Evolutionary conservation across 1,140 invertebrate species (phyloP).

Genomic region (Leptopilina clavipes): DNA sequence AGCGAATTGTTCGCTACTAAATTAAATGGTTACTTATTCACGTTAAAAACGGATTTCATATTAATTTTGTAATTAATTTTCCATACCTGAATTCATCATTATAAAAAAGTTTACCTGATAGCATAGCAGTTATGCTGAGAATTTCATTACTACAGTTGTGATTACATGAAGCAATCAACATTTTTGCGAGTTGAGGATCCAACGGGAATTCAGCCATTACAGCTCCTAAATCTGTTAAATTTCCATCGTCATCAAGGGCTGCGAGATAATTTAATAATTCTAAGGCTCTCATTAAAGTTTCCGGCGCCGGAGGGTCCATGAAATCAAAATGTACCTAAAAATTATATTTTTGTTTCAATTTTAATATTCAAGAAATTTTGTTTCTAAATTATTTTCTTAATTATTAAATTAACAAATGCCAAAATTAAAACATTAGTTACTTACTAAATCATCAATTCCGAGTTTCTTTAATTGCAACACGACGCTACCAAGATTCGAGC

Average conservation of each 20-base stretch:
- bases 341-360: constrained; percentile 2
- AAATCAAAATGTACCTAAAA: constrained; percentile 96
- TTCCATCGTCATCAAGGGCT: constrained; percentile 97
- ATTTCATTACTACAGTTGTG: constrained; percentile 99
- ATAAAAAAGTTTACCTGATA: constrained; percentile 88
- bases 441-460: constrained; percentile 96
- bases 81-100: constrained; percentile 20
- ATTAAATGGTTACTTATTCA: background rate
- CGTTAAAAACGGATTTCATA: background rate
- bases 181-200: constrained; percentile 99
- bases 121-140: constrained; percentile 98
- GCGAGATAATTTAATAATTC: constrained; percentile 98
- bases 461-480: constrained; percentile 99
- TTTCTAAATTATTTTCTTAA: constrained; percentile 73
- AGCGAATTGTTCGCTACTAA: background rate
- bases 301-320: constrained; percentile 99
- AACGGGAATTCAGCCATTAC: constrained; percentile 99
- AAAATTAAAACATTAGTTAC: background rate
- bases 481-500: constrained; percentile 97
- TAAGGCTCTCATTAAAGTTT: constrained; percentile 99
- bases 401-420: constrained; percentile 75
- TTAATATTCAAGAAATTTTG: no score
- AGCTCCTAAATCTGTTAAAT: constrained; percentile 95
- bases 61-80: constrained; percentile 17
- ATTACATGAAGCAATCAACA: constrained; percentile 97